These are phyloP conservation scores for Numida meleagris DNA, from an alignment of 2,113 vertebrate species.

Conservation along the genomic window DNA sequence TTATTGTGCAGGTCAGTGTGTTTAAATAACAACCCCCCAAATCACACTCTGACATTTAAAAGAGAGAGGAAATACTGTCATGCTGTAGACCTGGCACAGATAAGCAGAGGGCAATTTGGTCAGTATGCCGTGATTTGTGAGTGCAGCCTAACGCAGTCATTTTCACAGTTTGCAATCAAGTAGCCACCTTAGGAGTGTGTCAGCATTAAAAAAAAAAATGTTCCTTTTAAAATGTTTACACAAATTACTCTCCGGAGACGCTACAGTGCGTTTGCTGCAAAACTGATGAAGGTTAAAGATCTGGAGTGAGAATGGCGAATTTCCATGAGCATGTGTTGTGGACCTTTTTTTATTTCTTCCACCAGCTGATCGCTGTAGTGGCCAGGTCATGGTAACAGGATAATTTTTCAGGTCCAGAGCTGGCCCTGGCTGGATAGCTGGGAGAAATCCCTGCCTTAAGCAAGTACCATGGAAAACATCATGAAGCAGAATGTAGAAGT, in stretches of 20 bases:
- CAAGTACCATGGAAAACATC: not conserved
- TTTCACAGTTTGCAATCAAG: conserved; percentile 59
- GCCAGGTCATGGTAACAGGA: not conserved
- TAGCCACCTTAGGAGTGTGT: conserved; percentile 51
- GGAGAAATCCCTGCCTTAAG: not conserved
- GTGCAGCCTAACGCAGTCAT: conserved; percentile 25
- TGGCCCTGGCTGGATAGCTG: not conserved
- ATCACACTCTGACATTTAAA: conserved; percentile 64
- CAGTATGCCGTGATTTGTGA: conserved; percentile 58
- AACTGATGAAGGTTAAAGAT: conserved; percentile 23
- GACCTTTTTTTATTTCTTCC: not conserved
- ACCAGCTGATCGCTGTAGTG: not conserved
- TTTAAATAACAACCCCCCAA: conserved; percentile 64
- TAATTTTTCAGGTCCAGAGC: not conserved
- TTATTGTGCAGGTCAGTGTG: conserved; percentile 63
- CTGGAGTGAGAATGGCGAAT: conserved; percentile 30
- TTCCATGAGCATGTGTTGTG: not conserved
- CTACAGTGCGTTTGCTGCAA: not conserved
- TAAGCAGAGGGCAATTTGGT: conserved; percentile 55
- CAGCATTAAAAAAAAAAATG: conserved; percentile 49
- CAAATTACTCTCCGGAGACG: conserved; percentile 33
- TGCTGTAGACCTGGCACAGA: conserved; percentile 49
- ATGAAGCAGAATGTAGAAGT: not conserved
- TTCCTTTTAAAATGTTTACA: conserved; percentile 55
- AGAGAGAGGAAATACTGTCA: conserved; percentile 52